A percentile compares a stretch with the other conserved stretches of the same genome.
Conservation (phyloP, 2,888 invertebrate species). For the Drosophila imparisetae region DNA sequence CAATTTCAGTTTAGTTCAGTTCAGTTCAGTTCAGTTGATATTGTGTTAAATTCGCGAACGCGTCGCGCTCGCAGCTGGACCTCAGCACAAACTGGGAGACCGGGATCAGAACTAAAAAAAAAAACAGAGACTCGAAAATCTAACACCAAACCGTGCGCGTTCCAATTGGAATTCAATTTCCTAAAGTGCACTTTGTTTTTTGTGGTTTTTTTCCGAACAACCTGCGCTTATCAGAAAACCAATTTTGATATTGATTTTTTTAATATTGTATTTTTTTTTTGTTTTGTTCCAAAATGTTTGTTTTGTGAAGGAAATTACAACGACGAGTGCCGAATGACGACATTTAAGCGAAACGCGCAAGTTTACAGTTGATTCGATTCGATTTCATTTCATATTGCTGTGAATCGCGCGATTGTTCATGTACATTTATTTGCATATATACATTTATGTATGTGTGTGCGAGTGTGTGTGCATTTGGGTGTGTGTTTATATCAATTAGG, state of each 20-base stretch:
- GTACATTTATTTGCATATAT: constrained; percentile 1
- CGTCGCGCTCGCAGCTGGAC: constrained; percentile 67
- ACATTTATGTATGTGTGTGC: not conserved
- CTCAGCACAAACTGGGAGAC: constrained; percentile 3
- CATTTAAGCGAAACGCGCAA: constrained; percentile 4
- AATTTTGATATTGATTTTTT: constrained; percentile 1
- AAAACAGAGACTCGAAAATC: not conserved
- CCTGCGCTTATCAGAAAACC: not conserved
- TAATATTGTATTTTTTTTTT: not conserved
- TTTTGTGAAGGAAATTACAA: not conserved
- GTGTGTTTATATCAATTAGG: not conserved
- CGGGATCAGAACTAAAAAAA: not conserved
- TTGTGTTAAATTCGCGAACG: constrained; percentile 80
- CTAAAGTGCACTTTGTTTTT: not conserved
- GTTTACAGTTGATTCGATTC: not conserved
- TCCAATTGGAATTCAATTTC: not conserved
- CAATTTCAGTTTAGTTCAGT: constrained; percentile 54
- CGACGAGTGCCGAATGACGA: constrained; percentile 3
- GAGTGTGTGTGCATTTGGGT: not conserved
- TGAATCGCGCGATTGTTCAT: not conserved
- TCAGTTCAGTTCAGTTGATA: constrained; percentile 64
- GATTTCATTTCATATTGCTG: not conserved
- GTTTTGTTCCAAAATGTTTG: not conserved
- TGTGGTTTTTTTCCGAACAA: not conserved
- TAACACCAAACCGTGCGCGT: not conserved